Evolutionary conservation across 2,797 vertebrate species (phyloP).

Genomic region (Emydoidea blandingii): DNA sequence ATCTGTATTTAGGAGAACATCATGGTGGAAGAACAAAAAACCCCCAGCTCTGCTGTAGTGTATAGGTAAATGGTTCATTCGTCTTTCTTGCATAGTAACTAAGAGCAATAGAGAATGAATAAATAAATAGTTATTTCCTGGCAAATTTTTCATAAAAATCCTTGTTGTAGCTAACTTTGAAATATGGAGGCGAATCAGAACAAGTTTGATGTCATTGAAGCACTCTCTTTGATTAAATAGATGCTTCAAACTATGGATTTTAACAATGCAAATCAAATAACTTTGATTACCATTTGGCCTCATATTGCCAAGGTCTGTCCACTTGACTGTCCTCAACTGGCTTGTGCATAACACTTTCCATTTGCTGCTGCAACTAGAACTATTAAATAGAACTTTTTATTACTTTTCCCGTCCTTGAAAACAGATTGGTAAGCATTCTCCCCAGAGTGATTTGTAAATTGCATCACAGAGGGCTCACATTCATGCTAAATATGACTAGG

Average conservation of each 20-base stretch:
- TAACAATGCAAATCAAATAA: constrained; percentile 11
- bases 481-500: background rate
- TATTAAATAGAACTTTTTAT: constrained; percentile 32
- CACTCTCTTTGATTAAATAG: background rate
- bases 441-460: constrained; percentile 52
- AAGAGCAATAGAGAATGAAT: background rate
- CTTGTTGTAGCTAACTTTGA: background rate
- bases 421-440: constrained; percentile 50
- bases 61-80: background rate
- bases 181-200: background rate
- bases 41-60: rapidly evolving
- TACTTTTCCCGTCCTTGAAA: constrained; percentile 55
- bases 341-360: background rate
- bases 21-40: background rate
- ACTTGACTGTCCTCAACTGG: background rate
- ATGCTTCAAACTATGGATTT: background rate
- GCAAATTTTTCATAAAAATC: background rate
- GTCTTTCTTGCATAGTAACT: background rate
- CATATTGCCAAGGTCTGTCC: background rate
- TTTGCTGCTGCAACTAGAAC: constrained; percentile 20
- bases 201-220: background rate
- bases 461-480: background rate
- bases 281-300: background rate
- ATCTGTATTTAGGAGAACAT: background rate
- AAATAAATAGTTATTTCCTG: background rate